Evolutionary conservation across 37 sponge, comb jelly and placozoan genomes (phyloP).

Genomic region (Oopsacas minuta): DNA sequence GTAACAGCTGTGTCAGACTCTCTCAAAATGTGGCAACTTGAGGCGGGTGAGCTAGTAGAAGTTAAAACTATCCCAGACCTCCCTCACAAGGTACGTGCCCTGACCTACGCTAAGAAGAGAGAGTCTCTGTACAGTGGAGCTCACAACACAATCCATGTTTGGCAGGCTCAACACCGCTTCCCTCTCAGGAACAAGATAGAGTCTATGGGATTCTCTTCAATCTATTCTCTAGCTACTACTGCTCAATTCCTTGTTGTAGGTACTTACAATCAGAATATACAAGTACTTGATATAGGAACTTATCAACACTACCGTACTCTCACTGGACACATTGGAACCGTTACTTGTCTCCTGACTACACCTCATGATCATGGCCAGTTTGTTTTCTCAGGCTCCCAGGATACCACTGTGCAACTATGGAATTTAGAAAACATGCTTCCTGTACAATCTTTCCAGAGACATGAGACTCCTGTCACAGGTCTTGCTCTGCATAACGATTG

Average conservation of each 20-base stretch:
- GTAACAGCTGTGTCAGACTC: conserved; percentile 14
- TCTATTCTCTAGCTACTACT: conserved; percentile 73
- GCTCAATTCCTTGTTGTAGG: conserved; percentile 63
- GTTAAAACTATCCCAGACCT: conserved; percentile 33
- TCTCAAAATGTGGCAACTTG: conserved; percentile 12
- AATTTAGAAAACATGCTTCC: conserved; percentile 80
- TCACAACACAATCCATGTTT: conserved; percentile 67
- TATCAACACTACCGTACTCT: conserved; percentile 55
- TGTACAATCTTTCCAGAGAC: conserved; percentile 66
- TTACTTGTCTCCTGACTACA: conserved; percentile 54
- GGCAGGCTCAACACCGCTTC: conserved; percentile 55
- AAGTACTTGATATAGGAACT: conserved; percentile 52
- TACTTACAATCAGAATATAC: conserved; percentile 88
- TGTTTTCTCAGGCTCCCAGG: conserved; percentile 75
- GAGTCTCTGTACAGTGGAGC: conserved; percentile 56
- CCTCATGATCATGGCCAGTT: conserved; percentile 46
- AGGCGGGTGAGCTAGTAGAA: conserved; percentile 34
- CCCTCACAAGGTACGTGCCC: conserved; percentile 52
- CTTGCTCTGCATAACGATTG: conserved; percentile 59
- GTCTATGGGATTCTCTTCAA: conserved; percentile 55
- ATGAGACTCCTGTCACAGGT: conserved; percentile 57
- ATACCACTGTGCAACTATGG: conserved; percentile 79
- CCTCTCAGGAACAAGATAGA: conserved; percentile 28
- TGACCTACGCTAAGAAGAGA: conserved; percentile 57
- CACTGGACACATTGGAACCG: conserved; percentile 75